phyloP scores from a whole-genome alignment of 2,113 vertebrate species.

The Lampris incognitus region DNA sequence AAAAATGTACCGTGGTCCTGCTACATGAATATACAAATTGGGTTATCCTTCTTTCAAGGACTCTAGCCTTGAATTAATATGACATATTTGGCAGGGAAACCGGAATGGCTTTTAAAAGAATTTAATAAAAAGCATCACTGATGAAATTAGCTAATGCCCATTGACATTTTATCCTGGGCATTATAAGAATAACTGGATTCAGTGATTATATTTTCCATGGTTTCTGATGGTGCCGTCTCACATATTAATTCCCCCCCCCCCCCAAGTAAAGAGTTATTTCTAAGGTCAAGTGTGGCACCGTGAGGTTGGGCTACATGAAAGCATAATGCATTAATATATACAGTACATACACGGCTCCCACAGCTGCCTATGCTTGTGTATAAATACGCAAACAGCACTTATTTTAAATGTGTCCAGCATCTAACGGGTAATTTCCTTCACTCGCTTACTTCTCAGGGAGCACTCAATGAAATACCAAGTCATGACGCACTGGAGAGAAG shows the following conservation, averaged over 20 bases:
- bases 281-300: slow-evolving; percentile 47
- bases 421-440: neutral
- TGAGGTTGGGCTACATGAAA: slow-evolving; percentile 27
- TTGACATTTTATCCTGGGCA: slow-evolving; percentile 82
- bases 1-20: slow-evolving; percentile 66
- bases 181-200: slow-evolving; percentile 78
- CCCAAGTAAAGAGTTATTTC: slow-evolving; percentile 63
- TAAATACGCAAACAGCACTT: neutral
- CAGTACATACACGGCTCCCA: no score
- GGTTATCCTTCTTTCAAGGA: slow-evolving; percentile 81
- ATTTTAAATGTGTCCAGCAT: neutral
- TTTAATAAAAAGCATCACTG: slow-evolving; percentile 82
- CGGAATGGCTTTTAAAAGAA: slow-evolving; percentile 82
- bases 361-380: no score
- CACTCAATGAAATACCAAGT: no score
- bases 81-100: slow-evolving; percentile 80
- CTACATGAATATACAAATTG: slow-evolving; percentile 78
- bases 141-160: slow-evolving; percentile 83
- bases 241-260: slow-evolving; percentile 57
- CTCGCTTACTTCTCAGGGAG: neutral
- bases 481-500: no score
- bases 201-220: slow-evolving; percentile 70
- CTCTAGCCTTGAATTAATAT: slow-evolving; percentile 77
- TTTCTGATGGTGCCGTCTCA: slow-evolving; percentile 63
- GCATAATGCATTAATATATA: slow-evolving; percentile 2